Percentiles rank a stretch among this genome's conserved stretches.
These are phyloP conservation scores for Nixonia krombeini DNA, from an alignment of 1,140 invertebrate genomes.

Conservation along the genomic window DNA sequence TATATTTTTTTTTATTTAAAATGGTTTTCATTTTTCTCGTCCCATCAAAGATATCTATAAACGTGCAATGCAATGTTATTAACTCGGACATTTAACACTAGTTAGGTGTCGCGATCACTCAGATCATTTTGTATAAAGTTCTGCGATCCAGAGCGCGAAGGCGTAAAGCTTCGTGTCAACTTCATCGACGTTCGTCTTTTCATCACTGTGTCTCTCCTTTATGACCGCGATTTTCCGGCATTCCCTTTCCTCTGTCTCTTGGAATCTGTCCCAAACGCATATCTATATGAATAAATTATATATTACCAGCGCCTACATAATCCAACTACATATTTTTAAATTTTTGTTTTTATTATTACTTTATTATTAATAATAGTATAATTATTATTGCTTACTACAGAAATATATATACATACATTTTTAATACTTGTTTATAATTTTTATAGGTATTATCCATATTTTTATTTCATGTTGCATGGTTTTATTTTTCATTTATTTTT, in stretches of 20 bases:
- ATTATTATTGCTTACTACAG: neutral
- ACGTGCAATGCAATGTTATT: constrained; percentile 16
- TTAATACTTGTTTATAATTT: too few relatives aligned
- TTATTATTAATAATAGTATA: neutral
- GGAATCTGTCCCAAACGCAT: constrained; percentile 35
- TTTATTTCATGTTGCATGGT: too few relatives aligned
- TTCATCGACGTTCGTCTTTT: too few relatives aligned
- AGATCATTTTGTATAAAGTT: constrained; percentile 38
- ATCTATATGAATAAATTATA: constrained; percentile 41
- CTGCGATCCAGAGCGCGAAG: constrained; percentile 22
- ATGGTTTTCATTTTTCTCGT: constrained; percentile 7
- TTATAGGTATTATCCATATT: too few relatives aligned
- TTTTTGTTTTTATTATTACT: constrained; percentile 26
- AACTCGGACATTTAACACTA: too few relatives aligned
- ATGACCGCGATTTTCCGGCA: too few relatives aligned
- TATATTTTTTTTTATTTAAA: constrained; percentile 2
- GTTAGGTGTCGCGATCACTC: constrained; percentile 21
- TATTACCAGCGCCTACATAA: constrained; percentile 37
- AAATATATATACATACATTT: too few relatives aligned
- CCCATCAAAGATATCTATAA: neutral
- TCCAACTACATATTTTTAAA: constrained; percentile 23
- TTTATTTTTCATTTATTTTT: neutral
- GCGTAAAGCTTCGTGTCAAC: constrained; percentile 44
- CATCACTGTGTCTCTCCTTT: constrained; percentile 21
- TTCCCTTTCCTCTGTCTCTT: constrained; percentile 32